phyloP scores from a whole-genome alignment of 2,113 vertebrate genomes.

The Himantopus leucocephalus region DNA sequence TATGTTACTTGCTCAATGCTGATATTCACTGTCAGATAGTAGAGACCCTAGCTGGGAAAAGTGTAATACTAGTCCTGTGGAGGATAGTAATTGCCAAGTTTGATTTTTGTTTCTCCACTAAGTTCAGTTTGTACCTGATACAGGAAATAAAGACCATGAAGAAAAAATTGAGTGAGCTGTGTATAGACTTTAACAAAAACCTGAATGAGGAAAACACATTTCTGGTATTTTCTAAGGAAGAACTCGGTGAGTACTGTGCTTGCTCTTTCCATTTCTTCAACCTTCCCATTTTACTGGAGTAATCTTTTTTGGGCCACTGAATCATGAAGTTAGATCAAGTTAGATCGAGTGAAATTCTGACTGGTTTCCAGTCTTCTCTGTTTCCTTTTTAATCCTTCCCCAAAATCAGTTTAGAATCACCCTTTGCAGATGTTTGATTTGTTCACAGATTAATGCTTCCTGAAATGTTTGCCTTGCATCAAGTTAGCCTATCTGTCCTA shows the following conservation, averaged over 20 bases:
- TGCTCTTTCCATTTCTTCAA: not conserved
- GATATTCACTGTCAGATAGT: not conserved
- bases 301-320: not conserved
- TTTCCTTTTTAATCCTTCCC: not conserved
- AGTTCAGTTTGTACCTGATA: constrained; percentile 5
- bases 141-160: constrained; percentile 90
- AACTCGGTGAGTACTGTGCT: constrained; percentile 79
- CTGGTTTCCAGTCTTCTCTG: not conserved
- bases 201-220: constrained; percentile 89
- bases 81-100: not conserved
- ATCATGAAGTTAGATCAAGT: not conserved
- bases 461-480: not conserved
- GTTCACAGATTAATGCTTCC: not conserved
- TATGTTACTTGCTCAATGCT: not conserved
- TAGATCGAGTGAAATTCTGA: not conserved
- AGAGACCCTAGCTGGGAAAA: not conserved
- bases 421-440: not conserved
- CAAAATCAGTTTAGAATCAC: not conserved
- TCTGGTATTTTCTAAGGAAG: constrained; percentile 84
- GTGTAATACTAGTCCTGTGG: not conserved
- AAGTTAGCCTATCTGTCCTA: not conserved
- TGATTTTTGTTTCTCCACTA: not conserved
- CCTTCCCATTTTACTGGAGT: not conserved
- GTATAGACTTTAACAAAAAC: constrained; percentile 94
- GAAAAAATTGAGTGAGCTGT: constrained; percentile 87